Evolutionary conservation across 2,888 invertebrate species (phyloP).

Genomic region (Plemyria rubiginata): DNA sequence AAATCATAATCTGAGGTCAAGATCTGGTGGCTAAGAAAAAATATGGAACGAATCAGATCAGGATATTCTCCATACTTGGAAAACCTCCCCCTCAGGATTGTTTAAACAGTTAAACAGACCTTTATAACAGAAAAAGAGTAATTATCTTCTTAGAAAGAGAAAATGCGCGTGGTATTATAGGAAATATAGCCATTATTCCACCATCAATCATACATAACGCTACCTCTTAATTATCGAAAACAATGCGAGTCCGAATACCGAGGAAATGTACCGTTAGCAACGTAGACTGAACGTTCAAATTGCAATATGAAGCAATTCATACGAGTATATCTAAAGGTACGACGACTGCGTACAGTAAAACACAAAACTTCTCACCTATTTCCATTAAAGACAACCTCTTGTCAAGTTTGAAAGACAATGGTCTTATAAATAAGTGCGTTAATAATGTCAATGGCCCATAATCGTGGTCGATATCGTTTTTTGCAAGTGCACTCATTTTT

Average conservation of each 20-base stretch:
- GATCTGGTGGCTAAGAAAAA: not conserved
- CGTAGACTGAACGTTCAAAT: constrained; percentile 59
- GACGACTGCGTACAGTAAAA: not conserved
- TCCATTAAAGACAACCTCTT: not conserved
- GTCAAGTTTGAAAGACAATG: not conserved
- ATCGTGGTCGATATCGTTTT: not conserved
- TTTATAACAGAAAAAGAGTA: not conserved
- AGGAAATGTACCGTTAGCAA: constrained; percentile 67
- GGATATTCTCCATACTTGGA: not conserved
- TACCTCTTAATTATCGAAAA: constrained; percentile 58
- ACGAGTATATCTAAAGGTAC: not conserved
- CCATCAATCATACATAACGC: constrained; percentile 19
- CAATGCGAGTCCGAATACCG: constrained; percentile 65
- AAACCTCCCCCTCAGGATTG: no score
- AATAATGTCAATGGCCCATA: not conserved
- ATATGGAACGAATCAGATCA: not conserved
- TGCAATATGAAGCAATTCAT: constrained; percentile 41
- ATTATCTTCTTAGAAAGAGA: not conserved
- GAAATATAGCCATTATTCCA: constrained; percentile 17
- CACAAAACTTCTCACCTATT: not conserved
- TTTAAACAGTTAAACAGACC: not conserved
- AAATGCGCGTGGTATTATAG: constrained; percentile 1
- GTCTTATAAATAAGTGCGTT: not conserved
- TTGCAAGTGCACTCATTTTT: not conserved
- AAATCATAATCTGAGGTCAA: not conserved